Evolutionary conservation across 1,140 invertebrate species (phyloP).

Genomic region (Drosophila teissieri): DNA sequence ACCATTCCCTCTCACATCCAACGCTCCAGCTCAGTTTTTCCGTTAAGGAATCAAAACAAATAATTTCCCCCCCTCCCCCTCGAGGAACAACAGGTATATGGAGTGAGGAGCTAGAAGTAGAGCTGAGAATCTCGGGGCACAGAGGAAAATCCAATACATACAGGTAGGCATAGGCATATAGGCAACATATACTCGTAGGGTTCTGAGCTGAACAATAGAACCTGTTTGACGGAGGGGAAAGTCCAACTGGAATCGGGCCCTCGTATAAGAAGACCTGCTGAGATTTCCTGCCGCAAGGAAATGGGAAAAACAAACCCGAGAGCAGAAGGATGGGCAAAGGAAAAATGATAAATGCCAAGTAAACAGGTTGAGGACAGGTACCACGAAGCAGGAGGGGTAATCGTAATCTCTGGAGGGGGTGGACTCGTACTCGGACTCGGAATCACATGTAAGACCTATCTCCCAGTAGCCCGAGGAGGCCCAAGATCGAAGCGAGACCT

Average conservation of each 20-base stretch:
- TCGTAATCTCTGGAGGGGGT: neutral
- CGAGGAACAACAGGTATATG: slow-evolving; percentile 11
- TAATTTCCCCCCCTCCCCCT: slow-evolving; percentile 58
- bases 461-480: slow-evolving; percentile 56
- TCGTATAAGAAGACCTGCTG: slow-evolving; percentile 57
- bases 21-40: slow-evolving; percentile 61
- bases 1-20: slow-evolving; percentile 4
- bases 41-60: slow-evolving; percentile 81
- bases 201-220: slow-evolving; percentile 59
- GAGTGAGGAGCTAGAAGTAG: slow-evolving; percentile 17
- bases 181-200: neutral
- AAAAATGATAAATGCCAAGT: slow-evolving; percentile 75
- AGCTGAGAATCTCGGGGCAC: slow-evolving; percentile 52
- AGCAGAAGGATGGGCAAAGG: slow-evolving; percentile 43
- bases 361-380: slow-evolving; percentile 80
- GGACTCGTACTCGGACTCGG: slow-evolving; percentile 7
- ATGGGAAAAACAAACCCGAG: slow-evolving; percentile 70
- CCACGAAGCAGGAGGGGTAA: slow-evolving; percentile 5
- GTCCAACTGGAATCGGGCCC: slow-evolving; percentile 69
- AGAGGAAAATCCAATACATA: slow-evolving; percentile 75
- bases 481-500: slow-evolving; percentile 62
- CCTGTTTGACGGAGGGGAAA: slow-evolving; percentile 76
- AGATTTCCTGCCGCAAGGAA: slow-evolving; percentile 75
- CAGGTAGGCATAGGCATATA: slow-evolving; percentile 12
- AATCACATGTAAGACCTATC: slow-evolving; percentile 13